Evolutionary conservation across 2,113 vertebrate species (phyloP).

Genomic region (Suncus etruscus): DNA sequence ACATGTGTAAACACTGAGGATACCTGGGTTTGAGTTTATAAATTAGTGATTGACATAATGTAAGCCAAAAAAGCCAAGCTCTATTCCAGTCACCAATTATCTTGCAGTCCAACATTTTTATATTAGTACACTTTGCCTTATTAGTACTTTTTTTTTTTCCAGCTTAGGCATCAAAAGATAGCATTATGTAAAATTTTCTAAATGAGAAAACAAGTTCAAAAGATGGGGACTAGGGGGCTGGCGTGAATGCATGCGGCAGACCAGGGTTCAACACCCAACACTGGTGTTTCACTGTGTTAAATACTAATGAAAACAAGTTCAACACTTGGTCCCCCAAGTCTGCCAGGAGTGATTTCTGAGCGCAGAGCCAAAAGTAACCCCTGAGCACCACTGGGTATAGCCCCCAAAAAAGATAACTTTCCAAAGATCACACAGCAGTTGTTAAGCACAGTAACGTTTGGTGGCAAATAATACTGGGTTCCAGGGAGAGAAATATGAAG

Average conservation of each 20-base stretch:
- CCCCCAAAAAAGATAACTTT: background rate
- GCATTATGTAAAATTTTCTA: constrained; percentile 25
- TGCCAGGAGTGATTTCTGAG: no score
- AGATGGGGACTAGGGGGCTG: background rate
- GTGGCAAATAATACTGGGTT: background rate
- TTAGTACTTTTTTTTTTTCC: background rate
- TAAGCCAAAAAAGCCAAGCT: constrained; percentile 1
- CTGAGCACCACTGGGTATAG: no score
- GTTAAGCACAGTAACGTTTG: background rate
- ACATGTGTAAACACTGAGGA: constrained; percentile 97
- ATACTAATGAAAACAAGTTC: no score
- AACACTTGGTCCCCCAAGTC: no score
- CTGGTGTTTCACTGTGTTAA: no score
- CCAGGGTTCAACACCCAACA: no score
- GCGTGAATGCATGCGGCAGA: no score
- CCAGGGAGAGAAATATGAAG: background rate
- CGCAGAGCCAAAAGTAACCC: no score
- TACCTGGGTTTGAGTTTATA: constrained; percentile 89
- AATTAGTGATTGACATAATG: constrained; percentile 43
- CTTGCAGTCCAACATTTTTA: background rate
- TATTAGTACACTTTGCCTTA: background rate
- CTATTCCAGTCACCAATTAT: background rate
- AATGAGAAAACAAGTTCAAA: constrained; percentile 48
- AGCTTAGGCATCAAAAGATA: background rate
- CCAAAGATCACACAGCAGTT: constrained; percentile 41